Base-by-base conservation (phyloP, 2,888 invertebrate genomes). In the Amaurobius ferox region DNA sequence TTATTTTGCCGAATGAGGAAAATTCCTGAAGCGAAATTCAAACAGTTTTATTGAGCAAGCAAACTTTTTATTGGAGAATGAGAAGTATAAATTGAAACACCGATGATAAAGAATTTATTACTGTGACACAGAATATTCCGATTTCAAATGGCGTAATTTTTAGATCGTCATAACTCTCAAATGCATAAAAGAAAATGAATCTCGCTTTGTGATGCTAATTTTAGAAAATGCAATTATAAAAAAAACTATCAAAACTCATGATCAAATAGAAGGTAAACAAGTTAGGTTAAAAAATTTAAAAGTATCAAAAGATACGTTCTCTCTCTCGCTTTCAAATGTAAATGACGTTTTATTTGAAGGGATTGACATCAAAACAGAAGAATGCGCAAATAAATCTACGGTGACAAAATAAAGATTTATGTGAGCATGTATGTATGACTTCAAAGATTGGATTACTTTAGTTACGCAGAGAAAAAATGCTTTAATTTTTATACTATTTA, bases 1-100 rank as follows among this genome's bases (percentile, higher is more conserved):
- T 85, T 85, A 85, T 85, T 85, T 85, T 72, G 44, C 19, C 32
- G 76, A 72, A 85, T 55, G 55, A 85, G 66, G 83, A 70, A 85
- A 77, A 85, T 72, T 68, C 83, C 72, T 39, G 35, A n/a, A 23
- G 32, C 61, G 48, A 48, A 48, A 72, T 64, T 85, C 78, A 77
- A 76, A 64, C 71, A 66, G 64, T 85, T 85, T 83, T 77, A 85
- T 85, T 85, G 62, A 77, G 70, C 35, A 40, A 13, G 39, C 40
- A 55, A 77, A 85, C 83, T 85, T 85, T 85, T 85, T 85, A 85
- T 85, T 77, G 71, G 70, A 30, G 19, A 40, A 26, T n/a, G 67
- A 68, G 71, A 83, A 76, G 71, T 74, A 71, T 62, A 71, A 81
- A 85, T 85, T 72, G 26, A 19, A 67, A 32, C 81, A 26, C 35